Conservation (phyloP, 1,140 invertebrate genomes). For the Caenorhabditis inopinata region DNA sequence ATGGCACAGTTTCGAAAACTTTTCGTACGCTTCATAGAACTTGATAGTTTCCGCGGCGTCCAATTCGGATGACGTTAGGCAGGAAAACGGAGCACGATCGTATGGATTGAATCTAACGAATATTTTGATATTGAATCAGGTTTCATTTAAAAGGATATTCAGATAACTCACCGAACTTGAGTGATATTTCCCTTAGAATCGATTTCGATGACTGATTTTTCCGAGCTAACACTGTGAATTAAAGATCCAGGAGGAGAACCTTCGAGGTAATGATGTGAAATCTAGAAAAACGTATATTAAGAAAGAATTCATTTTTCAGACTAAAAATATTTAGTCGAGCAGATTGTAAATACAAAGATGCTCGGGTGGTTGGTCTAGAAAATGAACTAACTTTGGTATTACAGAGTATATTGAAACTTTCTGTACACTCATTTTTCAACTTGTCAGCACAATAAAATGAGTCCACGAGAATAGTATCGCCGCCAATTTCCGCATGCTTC, state of each 20-base stretch:
- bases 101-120: conserved; percentile 73
- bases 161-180: conserved; percentile 58
- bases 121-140: not conserved
- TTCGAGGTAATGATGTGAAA: conserved; percentile 74
- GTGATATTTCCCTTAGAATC: conserved; percentile 47
- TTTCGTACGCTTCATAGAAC: conserved; percentile 73
- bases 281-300: conserved; percentile 57
- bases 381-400: conserved; percentile 44
- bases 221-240: conserved; percentile 70
- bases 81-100: conserved; percentile 71
- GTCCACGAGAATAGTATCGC: conserved; percentile 75
- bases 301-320: too few relatives aligned
- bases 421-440: conserved; percentile 69
- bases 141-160: not conserved
- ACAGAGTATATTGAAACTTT: conserved; percentile 71
- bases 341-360: not conserved
- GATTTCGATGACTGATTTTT: conserved; percentile 45
- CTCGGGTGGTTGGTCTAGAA: not conserved
- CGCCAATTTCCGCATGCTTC: conserved; percentile 71
- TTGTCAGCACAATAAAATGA: conserved; percentile 73
- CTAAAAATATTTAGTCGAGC: too few relatives aligned
- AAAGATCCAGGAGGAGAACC: conserved; percentile 69
- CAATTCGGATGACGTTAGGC: conserved; percentile 27
- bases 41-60: conserved; percentile 68
- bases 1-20: conserved; percentile 71